phyloP scores from a whole-genome alignment of 2,888 invertebrate species.

The Tineola bisselliella region DNA sequence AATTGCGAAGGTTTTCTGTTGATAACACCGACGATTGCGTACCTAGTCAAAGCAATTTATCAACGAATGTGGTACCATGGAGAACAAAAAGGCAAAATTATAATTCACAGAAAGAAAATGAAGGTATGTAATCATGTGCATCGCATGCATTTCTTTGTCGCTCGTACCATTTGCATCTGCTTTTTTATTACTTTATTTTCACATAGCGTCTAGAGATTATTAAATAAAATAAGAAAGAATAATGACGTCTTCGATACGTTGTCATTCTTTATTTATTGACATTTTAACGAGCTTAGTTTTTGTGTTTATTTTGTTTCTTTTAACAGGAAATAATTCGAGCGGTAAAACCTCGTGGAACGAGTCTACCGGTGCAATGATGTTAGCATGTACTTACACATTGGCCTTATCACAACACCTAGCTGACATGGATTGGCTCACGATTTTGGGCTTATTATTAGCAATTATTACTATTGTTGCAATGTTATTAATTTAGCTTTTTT shows the following conservation, averaged over 20 bases:
- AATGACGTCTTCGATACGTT: not conserved
- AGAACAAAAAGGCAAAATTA: constrained; percentile 53
- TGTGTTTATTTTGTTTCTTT: constrained; percentile 30
- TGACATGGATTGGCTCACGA: constrained; percentile 77
- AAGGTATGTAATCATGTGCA: constrained; percentile 60
- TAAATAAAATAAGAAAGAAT: not conserved
- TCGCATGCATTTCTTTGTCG: constrained; percentile 61
- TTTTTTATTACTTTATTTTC: constrained; percentile 22
- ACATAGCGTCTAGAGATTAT: constrained; percentile 13
- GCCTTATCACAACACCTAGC: constrained; percentile 76
- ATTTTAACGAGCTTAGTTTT: constrained; percentile 16
- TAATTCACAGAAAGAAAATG: constrained; percentile 55
- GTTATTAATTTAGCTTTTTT: constrained; percentile 44
- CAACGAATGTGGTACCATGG: constrained; percentile 58
- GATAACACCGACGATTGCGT: constrained; percentile 43
- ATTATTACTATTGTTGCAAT: constrained; percentile 77
- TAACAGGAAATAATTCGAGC: constrained; percentile 57
- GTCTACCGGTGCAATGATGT: constrained; percentile 71
- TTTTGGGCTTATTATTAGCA: constrained; percentile 79
- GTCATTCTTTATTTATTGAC: not conserved
- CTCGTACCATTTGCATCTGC: constrained; percentile 53
- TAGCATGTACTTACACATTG: constrained; percentile 81
- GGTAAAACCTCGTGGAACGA: constrained; percentile 68
- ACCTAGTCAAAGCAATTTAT: constrained; percentile 59
- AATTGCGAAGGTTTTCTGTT: constrained; percentile 50